These are phyloP conservation scores for Zelleria hepariella DNA, from an alignment of 2,888 invertebrate genomes.

Conservation along the genomic window DNA sequence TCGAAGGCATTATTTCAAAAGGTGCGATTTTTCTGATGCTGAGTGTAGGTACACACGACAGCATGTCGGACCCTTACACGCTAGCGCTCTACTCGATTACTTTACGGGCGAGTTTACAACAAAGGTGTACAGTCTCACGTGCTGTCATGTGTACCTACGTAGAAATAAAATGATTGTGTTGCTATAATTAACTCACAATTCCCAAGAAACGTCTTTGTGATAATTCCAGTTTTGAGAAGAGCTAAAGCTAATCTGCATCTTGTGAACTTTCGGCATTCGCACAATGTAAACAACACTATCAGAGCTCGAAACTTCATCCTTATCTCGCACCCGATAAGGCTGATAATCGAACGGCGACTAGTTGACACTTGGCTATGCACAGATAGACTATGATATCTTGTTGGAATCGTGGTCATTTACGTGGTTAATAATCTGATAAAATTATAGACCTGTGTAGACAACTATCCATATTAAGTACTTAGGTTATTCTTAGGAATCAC, in stretches of 20 bases:
- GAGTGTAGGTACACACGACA: too few relatives aligned
- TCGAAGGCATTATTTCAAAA: too few relatives aligned
- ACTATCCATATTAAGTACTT: too few relatives aligned
- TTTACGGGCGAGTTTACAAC: too few relatives aligned
- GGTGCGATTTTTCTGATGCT: too few relatives aligned
- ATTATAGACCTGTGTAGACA: too few relatives aligned
- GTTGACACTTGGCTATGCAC: neutral
- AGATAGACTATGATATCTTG: neutral
- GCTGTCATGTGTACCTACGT: too few relatives aligned
- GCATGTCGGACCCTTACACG: too few relatives aligned
- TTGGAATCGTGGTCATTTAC: neutral
- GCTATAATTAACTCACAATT: slow-evolving; percentile 46
- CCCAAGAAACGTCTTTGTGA: slow-evolving; percentile 37
- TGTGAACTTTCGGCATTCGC: slow-evolving; percentile 29
- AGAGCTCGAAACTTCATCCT: slow-evolving; percentile 7
- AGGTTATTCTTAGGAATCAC: too few relatives aligned
- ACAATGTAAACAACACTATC: slow-evolving; percentile 8
- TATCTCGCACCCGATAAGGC: slow-evolving; percentile 1
- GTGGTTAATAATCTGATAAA: neutral
- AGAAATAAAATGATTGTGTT: too few relatives aligned
- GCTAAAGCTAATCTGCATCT: slow-evolving; percentile 34
- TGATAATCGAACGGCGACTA: neutral
- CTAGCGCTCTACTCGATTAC: too few relatives aligned
- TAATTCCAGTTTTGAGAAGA: slow-evolving; percentile 23
- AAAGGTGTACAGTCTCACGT: too few relatives aligned